Conservation (phyloP, 1,140 invertebrate species). For the Drosophila nebulosa region DNA sequence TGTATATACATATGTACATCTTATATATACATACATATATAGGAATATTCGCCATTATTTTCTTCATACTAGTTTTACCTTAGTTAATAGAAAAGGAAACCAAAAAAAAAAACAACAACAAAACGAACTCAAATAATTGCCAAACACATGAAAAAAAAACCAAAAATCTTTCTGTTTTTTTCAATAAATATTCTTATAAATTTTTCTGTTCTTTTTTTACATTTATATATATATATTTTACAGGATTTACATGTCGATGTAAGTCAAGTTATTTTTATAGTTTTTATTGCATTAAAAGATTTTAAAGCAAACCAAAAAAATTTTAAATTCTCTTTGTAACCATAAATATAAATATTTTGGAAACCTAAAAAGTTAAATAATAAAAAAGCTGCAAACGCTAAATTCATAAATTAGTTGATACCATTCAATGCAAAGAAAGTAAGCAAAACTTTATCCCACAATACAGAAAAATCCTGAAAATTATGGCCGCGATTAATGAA, state of each 20-base stretch:
- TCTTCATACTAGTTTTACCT: background rate
- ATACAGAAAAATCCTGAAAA: background rate
- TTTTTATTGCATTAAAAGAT: slow-evolving; percentile 46
- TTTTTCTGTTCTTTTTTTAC: slow-evolving; percentile 75
- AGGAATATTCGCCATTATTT: background rate
- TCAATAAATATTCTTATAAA: slow-evolving; percentile 74
- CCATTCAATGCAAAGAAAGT: background rate
- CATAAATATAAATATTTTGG: slow-evolving; percentile 5
- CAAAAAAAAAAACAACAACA: background rate
- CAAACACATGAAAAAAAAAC: slow-evolving; percentile 14
- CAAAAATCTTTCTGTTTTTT: slow-evolving; percentile 58
- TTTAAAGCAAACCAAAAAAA: background rate
- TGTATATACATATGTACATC: background rate
- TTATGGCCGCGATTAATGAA: too few relatives aligned
- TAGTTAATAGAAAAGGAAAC: background rate
- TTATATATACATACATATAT: background rate
- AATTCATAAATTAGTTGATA: background rate
- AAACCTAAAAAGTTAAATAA: slow-evolving; percentile 38
- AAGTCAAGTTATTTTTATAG: slow-evolving; percentile 81
- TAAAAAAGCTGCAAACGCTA: slow-evolving; percentile 20
- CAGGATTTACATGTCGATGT: slow-evolving; percentile 85
- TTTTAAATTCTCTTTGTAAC: slow-evolving; percentile 1
- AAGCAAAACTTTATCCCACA: background rate
- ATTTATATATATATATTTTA: slow-evolving; percentile 78
- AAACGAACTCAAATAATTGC: slow-evolving; percentile 1